A percentile compares a stretch with the other conserved stretches of the same genome.
phyloP scores from a whole-genome alignment of 2,888 invertebrate genomes.

The Criorhina ranunculi region DNA sequence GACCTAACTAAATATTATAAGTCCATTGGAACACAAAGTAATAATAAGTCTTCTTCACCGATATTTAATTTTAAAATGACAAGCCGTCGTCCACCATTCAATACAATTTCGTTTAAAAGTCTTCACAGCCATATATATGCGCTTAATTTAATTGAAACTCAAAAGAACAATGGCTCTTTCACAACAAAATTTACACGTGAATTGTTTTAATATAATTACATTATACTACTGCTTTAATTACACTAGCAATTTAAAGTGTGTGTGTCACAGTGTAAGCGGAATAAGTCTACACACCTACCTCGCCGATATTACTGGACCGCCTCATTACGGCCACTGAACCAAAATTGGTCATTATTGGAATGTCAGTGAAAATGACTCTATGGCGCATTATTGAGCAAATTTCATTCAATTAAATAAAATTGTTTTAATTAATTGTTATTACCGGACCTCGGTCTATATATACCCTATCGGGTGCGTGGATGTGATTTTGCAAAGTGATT shows the following conservation, averaged over 20 bases:
- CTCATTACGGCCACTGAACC: slow-evolving; percentile 65
- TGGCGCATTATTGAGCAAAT: slow-evolving; percentile 74
- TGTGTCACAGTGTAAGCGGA: slow-evolving; percentile 9
- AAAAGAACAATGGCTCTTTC: background rate
- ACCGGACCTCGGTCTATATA: slow-evolving; percentile 33
- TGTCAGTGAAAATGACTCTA: slow-evolving; percentile 74
- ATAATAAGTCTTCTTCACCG: no score
- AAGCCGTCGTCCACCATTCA: no score
- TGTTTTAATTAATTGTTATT: slow-evolving; percentile 77
- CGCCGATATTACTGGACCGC: slow-evolving; percentile 17
- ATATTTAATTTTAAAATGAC: no score
- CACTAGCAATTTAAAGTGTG: slow-evolving; percentile 57
- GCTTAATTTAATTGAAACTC: no score
- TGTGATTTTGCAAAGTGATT: slow-evolving; percentile 70
- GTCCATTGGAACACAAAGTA: no score
- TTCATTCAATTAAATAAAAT: slow-evolving; percentile 77
- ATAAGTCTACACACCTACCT: background rate
- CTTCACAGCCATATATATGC: no score
- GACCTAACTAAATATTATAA: no score
- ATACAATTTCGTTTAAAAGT: no score
- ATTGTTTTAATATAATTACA: slow-evolving; percentile 69
- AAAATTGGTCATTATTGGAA: slow-evolving; percentile 73
- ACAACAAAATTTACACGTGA: slow-evolving; percentile 50
- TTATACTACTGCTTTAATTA: slow-evolving; percentile 65
- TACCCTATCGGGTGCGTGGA: slow-evolving; percentile 18